phyloP scores from a whole-genome alignment of 2,797 vertebrate species.

The Chaetodon trifasciatus region DNA sequence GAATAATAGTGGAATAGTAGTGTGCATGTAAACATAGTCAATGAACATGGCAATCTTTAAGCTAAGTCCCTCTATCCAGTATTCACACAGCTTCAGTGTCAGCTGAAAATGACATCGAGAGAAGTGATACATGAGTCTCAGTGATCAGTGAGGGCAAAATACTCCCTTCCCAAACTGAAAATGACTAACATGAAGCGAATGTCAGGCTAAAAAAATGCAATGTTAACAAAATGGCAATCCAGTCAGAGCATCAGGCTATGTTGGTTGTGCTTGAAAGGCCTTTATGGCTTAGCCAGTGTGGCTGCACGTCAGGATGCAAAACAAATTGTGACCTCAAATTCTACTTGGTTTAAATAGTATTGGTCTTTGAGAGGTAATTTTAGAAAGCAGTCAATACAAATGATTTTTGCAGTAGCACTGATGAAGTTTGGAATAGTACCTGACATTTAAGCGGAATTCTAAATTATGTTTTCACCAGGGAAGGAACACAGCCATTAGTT shows the following conservation, averaged over 20 bases:
- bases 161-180: conserved; percentile 12
- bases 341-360: conserved; percentile 39
- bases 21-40: neutral
- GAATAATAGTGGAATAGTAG: too few relatives aligned
- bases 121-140: conserved; percentile 19
- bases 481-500: neutral
- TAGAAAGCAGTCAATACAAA: conserved; percentile 61
- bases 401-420: conserved; percentile 45
- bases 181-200: conserved; percentile 31
- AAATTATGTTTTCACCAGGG: conserved; percentile 28
- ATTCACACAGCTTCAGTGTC: neutral
- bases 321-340: conserved; percentile 52
- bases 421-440: conserved; percentile 50
- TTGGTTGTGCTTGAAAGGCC: conserved; percentile 24
- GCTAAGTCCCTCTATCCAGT: neutral
- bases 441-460: conserved; percentile 34
- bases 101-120: conserved; percentile 18
- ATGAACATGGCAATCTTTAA: neutral
- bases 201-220: conserved; percentile 6
- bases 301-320: conserved; percentile 37
- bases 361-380: conserved; percentile 59
- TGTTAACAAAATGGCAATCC: conserved; percentile 21
- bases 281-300: conserved; percentile 23
- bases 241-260: conserved; percentile 22
- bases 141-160: conserved; percentile 32